A percentile compares a stretch with the other conserved stretches of the same genome.
Conservation (phyloP, 2,113 vertebrate species). For the Chauna torquata region DNA sequence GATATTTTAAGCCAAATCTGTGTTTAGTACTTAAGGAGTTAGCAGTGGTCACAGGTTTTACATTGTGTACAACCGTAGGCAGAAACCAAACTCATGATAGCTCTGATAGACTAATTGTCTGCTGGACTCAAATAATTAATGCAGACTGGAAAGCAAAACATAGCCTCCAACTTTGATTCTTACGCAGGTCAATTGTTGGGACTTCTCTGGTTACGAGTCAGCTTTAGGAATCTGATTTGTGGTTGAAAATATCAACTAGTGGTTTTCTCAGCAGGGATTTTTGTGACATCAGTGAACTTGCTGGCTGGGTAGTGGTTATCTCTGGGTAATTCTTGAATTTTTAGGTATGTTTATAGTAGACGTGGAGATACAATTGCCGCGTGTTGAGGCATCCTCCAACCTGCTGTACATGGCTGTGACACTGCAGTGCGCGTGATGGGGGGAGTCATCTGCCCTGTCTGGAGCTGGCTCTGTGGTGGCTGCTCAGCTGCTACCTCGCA, state of each 20-base stretch:
- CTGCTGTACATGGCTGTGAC: fast-evolving
- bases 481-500: neutral
- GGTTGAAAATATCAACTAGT: constrained; percentile 14
- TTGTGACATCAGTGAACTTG: neutral
- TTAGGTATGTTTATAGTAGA: neutral
- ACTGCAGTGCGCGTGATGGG: neutral
- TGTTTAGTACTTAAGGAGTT: neutral
- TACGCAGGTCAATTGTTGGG: neutral
- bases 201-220: constrained; percentile 45
- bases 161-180: neutral
- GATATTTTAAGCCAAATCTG: neutral
- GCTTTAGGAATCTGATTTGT: constrained; percentile 23
- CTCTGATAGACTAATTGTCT: neutral
- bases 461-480: neutral
- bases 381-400: neutral
- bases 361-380: neutral
- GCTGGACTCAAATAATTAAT: neutral
- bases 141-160: neutral
- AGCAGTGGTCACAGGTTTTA: neutral
- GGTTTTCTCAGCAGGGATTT: constrained; percentile 33
- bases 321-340: constrained; percentile 8
- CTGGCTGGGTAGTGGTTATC: constrained; percentile 9
- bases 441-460: neutral
- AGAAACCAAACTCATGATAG: neutral
- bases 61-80: neutral